Conservation (phyloP, 2,113 vertebrate genomes). For the Antigone vipio region DNA sequence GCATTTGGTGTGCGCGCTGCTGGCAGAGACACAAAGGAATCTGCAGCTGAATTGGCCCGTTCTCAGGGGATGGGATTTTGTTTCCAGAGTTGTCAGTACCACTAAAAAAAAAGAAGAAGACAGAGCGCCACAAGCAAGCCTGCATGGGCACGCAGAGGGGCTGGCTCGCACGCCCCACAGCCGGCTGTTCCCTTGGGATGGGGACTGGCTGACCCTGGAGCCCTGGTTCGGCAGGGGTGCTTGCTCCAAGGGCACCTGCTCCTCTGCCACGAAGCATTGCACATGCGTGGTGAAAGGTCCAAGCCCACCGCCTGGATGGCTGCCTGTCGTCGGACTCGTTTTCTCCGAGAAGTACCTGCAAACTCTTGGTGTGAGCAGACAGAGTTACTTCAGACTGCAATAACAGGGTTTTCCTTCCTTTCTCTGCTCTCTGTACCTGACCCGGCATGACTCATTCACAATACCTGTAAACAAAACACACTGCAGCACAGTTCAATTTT, state of each 20-base stretch:
- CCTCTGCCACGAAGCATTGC: accelerated
- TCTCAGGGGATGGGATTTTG: constrained; percentile 21
- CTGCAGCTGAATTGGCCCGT: constrained; percentile 11
- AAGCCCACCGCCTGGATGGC: not conserved
- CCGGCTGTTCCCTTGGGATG: accelerated
- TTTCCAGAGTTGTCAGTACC: constrained; percentile 1
- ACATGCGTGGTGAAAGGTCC: not conserved
- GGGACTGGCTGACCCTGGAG: not conserved
- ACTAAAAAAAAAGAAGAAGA: not conserved
- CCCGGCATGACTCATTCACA: not conserved
- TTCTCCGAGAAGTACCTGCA: not conserved
- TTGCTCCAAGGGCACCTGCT: accelerated
- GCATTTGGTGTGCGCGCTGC: not conserved
- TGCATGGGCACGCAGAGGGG: not conserved
- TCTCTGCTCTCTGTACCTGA: not conserved
- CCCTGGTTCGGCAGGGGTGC: accelerated
- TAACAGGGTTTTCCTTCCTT: not conserved
- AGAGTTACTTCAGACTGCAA: not conserved
- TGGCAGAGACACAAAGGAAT: constrained; percentile 40
- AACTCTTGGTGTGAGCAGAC: not conserved
- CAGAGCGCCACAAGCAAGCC: not conserved
- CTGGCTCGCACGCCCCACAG: accelerated
- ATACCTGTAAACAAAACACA: not conserved
- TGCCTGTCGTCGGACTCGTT: accelerated
- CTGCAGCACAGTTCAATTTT: not conserved